A percentile compares a stretch with the other conserved stretches of the same genome.
phyloP scores from a whole-genome alignment of 2,797 vertebrate species.

The Acanthopagrus latus region DNA sequence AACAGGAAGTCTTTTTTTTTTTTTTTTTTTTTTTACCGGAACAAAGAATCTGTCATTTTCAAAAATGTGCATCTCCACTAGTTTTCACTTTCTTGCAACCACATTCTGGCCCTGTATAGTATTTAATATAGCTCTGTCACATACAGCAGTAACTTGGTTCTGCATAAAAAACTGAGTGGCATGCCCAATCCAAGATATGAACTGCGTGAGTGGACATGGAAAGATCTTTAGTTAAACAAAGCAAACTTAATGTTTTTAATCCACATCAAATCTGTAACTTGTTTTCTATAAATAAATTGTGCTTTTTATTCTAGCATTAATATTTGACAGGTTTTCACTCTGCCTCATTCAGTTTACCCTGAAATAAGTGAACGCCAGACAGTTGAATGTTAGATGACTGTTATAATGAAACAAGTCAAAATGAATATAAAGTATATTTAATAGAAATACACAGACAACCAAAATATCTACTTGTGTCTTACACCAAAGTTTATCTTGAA shows the following conservation, averaged over 20 bases:
- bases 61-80: too few relatives aligned
- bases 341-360: not conserved
- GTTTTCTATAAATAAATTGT: not conserved
- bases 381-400: not conserved
- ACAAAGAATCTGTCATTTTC: too few relatives aligned
- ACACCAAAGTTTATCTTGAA: conserved; percentile 7
- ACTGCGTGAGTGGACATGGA: too few relatives aligned
- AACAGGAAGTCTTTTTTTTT: too few relatives aligned
- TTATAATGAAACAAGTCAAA: conserved; percentile 29
- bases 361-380: not conserved
- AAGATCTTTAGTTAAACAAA: not conserved
- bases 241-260: conserved; percentile 4
- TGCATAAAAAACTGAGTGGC: too few relatives aligned
- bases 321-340: not conserved
- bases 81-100: too few relatives aligned
- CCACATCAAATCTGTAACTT: not conserved
- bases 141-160: too few relatives aligned
- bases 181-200: too few relatives aligned
- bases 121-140: too few relatives aligned
- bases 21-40: too few relatives aligned
- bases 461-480: conserved; percentile 6
- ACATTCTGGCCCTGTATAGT: too few relatives aligned
- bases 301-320: not conserved
- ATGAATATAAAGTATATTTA: conserved; percentile 41
- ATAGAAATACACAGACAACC: conserved; percentile 19